These are phyloP conservation scores for Drosophila elegans DNA, from an alignment of 1,140 invertebrate genomes.

Conservation along the genomic window DNA sequence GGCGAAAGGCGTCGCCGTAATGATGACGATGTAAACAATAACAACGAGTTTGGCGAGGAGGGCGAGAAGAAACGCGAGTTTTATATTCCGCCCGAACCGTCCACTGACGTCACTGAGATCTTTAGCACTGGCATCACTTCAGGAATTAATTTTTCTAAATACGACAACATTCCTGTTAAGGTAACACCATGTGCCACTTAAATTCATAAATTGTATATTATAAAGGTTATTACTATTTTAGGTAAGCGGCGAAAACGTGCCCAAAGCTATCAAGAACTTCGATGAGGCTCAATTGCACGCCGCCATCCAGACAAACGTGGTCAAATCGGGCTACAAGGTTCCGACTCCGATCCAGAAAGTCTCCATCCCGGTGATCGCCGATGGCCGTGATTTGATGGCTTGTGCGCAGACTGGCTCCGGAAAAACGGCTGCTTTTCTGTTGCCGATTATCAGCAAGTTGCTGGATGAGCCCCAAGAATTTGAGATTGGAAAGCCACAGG, in stretches of 20 bases:
- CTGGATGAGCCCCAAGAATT: slow-evolving; percentile 86
- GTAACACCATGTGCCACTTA: slow-evolving; percentile 84
- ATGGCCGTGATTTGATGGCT: slow-evolving; percentile 95
- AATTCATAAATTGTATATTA: neutral
- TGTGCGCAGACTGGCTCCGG: slow-evolving; percentile 99
- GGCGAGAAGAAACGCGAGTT: slow-evolving; percentile 86
- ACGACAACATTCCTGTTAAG: slow-evolving; percentile 92
- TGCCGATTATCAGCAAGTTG: slow-evolving; percentile 94
- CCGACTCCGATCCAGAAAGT: slow-evolving; percentile 98
- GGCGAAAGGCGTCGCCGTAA: slow-evolving; percentile 44
- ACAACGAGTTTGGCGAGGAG: slow-evolving; percentile 40
- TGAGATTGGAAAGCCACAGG: slow-evolving; percentile 86
- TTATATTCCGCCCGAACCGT: slow-evolving; percentile 93
- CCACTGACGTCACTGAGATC: slow-evolving; percentile 89
- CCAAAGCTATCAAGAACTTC: slow-evolving; percentile 89
- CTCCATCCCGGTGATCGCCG: slow-evolving; percentile 93
- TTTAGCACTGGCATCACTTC: slow-evolving; percentile 89
- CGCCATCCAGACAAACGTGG: slow-evolving; percentile 91
- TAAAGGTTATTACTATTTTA: slow-evolving; percentile 4
- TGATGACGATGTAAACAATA: slow-evolving; percentile 69
- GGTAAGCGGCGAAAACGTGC: slow-evolving; percentile 84
- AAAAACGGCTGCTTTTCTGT: slow-evolving; percentile 97
- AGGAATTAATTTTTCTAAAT: slow-evolving; percentile 96
- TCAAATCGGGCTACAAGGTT: slow-evolving; percentile 92
- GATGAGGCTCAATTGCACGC: slow-evolving; percentile 88